Evolutionary conservation across 2,797 vertebrate species (phyloP).

Genomic region (Dallia pectoralis): DNA sequence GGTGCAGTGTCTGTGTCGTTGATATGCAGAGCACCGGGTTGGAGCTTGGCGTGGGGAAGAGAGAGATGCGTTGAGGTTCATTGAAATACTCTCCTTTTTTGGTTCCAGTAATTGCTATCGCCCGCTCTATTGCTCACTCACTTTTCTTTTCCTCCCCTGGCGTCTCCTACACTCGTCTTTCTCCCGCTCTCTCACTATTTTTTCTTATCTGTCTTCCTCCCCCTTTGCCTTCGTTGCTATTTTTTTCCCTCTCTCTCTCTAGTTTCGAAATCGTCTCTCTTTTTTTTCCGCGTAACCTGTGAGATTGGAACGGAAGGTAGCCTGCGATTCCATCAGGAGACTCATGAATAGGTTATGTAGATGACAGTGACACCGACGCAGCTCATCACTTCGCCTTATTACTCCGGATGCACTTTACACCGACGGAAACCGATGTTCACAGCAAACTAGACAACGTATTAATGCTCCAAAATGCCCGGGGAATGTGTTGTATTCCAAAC

Average conservation of each 20-base stretch:
- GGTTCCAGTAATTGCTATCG: constrained; percentile 63
- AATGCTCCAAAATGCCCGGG: constrained; percentile 32
- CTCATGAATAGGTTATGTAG: constrained; percentile 69
- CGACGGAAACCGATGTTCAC: constrained; percentile 22
- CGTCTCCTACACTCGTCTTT: constrained; percentile 2
- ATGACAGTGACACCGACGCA: constrained; percentile 55
- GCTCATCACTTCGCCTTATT: constrained; percentile 64
- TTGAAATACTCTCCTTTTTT: constrained; percentile 63
- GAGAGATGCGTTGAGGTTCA: constrained; percentile 65
- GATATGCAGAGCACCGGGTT: constrained; percentile 61
- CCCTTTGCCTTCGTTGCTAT: constrained; percentile 16
- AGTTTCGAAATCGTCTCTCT: constrained; percentile 8
- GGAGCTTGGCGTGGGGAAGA: constrained; percentile 50
- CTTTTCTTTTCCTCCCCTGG: neutral
- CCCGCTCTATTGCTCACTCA: constrained; percentile 10
- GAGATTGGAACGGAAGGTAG: constrained; percentile 56
- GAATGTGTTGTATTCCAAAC: constrained; percentile 12
- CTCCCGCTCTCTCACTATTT: neutral
- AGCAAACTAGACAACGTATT: constrained; percentile 41
- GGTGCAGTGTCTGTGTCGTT: constrained; percentile 58
- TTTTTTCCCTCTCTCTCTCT: constrained; percentile 39
- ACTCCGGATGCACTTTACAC: constrained; percentile 26
- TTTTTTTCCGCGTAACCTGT: constrained; percentile 32
- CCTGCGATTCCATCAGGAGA: constrained; percentile 59
- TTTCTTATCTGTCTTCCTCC: neutral